These are phyloP conservation scores for Channallabes apus DNA, from an alignment of 2,797 vertebrate species.

Conservation along the genomic window DNA sequence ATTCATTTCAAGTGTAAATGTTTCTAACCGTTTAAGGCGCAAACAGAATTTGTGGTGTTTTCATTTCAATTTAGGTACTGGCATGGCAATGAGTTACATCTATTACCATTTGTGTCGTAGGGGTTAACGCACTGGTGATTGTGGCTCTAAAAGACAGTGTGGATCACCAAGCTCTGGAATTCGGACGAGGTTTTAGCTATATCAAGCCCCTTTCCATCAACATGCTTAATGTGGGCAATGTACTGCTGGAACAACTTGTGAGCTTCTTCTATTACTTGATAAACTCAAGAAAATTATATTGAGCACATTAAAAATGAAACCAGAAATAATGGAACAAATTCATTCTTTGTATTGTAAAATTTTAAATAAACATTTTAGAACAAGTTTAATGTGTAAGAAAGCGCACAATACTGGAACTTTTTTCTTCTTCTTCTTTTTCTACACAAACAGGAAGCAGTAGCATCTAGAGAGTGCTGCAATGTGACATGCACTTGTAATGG, in stretches of 20 bases:
- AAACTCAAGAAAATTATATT: no score
- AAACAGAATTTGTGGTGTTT: background rate
- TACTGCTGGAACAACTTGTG: slow-evolving; percentile 82
- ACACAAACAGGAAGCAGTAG: slow-evolving; percentile 73
- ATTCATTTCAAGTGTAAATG: background rate
- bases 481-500: slow-evolving; percentile 81
- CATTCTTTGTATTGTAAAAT: background rate
- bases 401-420: background rate
- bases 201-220: slow-evolving; percentile 74
- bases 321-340: background rate
- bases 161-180: slow-evolving; percentile 82
- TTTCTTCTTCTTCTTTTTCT: slow-evolving; percentile 9
- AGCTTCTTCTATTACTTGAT: slow-evolving; percentile 43
- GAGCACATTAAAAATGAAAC: no score
- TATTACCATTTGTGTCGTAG: slow-evolving; percentile 62
- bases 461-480: slow-evolving; percentile 79
- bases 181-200: slow-evolving; percentile 85
- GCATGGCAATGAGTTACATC: background rate
- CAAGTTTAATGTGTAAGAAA: background rate
- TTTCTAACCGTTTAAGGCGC: background rate
- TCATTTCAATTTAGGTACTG: background rate
- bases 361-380: background rate
- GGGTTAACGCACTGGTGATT: slow-evolving; percentile 76
- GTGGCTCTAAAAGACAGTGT: slow-evolving; percentile 79
- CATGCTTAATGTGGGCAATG: slow-evolving; percentile 74